These are phyloP conservation scores for Alentia gelatinosa DNA, from an alignment of 2,888 invertebrate genomes.

Conservation along the genomic window DNA sequence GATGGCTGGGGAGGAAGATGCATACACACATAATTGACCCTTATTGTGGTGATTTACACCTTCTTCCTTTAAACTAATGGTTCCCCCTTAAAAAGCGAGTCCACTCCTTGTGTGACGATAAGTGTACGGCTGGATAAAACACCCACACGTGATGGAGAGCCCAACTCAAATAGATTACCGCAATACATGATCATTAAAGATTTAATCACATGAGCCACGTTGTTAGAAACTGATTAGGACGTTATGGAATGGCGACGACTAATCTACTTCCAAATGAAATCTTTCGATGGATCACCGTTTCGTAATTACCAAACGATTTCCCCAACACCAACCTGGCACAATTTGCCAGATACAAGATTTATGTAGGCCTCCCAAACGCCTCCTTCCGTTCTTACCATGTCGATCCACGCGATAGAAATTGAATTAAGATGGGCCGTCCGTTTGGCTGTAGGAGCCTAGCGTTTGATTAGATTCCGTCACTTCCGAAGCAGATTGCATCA, in stretches of 20 bases:
- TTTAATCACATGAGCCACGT: background rate
- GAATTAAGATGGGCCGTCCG: background rate
- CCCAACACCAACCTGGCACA: background rate
- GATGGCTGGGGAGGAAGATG: no score
- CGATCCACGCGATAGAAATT: background rate
- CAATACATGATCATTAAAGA: constrained; percentile 37
- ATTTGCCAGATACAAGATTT: constrained; percentile 12
- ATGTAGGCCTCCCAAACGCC: background rate
- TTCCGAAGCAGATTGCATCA: background rate
- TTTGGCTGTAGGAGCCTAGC: background rate
- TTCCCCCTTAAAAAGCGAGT: background rate
- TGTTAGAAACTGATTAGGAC: constrained; percentile 25
- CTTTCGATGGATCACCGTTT: background rate
- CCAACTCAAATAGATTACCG: background rate
- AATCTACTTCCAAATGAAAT: constrained; percentile 37
- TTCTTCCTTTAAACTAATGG: background rate
- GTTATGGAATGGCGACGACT: constrained; percentile 4
- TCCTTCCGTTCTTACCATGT: background rate
- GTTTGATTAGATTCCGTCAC: background rate
- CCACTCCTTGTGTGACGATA: background rate
- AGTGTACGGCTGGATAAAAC: background rate
- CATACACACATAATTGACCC: no score
- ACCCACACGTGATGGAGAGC: background rate
- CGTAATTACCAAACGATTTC: constrained; percentile 29
- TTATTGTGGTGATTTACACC: background rate